Base-by-base conservation (phyloP, 2,888 invertebrate genomes). In the Protodeltote pygarga region DNA sequence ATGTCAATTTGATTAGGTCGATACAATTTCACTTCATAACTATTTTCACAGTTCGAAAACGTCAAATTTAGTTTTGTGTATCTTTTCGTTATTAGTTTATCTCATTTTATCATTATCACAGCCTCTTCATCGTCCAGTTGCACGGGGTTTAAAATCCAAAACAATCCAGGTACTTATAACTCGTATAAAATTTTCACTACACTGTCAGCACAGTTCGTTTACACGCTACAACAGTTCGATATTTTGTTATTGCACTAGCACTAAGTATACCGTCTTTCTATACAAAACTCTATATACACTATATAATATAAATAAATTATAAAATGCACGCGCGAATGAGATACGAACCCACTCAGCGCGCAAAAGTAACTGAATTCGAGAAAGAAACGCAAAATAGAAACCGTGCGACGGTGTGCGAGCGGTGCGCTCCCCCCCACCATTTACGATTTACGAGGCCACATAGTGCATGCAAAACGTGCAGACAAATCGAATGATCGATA, bases 301-400 rank as follows among this genome's bases (percentile, higher is more conserved):
- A 71, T 73, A 78, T 76, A 83, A 71, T 73, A 78, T 76, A 83
- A 81, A 81, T 81, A 83, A 84, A 79, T 79, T 81, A 81, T 74
- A 86, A 87, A 87, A 84, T 77, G 76, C 77, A 76, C 72, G 81
- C 87, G 84, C 84, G 81, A 82, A 78, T 75, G 82, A 81, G 76
- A 79, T 54, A 53, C 62, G 45, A 6, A 62, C 81, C 68, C 83
- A 77, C 80, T 83, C 85, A 77, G 67, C 88, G 90, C 89, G 82
- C 67, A 81, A 85, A 82, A 85, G 79, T 82, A 87, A 91, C 89
- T 91, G 84, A 90, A 83, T 80, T 82, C 77, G 82, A 84, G 87
- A 89, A 90, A 84, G 87, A 89, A 90, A 91, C 89, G 88, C 89
- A 90, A 91, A 92, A 91, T 90, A 91, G 90, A 91, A 91, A 90